Conservation (phyloP, 2,888 invertebrate genomes). For the Drosophila histrio region DNA sequence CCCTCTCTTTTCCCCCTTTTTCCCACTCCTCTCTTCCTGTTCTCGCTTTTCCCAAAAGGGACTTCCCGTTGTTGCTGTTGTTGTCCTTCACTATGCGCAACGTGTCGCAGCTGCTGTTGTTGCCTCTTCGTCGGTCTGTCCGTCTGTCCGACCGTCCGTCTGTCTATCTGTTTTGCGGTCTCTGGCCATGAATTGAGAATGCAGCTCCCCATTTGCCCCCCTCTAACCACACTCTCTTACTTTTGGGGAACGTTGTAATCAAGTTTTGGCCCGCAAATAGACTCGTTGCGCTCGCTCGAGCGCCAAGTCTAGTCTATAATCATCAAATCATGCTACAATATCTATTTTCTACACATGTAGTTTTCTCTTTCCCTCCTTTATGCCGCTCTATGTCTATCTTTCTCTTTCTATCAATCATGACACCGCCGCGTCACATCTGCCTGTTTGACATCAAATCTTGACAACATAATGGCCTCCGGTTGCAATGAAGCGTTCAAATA, state of each 20-base stretch:
- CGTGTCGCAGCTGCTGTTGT: constrained; percentile 55
- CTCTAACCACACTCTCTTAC: not conserved
- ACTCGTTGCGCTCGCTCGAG: constrained; percentile 71
- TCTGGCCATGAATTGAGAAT: constrained; percentile 65
- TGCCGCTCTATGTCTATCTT: too few relatives aligned
- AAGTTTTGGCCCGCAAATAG: constrained; percentile 75
- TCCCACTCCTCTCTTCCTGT: not conserved
- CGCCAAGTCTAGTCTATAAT: constrained; percentile 79
- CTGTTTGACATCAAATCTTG: constrained; percentile 71
- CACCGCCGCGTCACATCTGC: constrained; percentile 47
- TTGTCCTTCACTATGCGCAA: constrained; percentile 51
- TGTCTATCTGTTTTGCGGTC: constrained; percentile 49
- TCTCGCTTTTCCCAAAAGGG: not conserved
- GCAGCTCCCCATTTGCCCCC: constrained; percentile 26
- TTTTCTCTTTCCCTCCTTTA: not conserved
- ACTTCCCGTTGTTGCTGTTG: not conserved
- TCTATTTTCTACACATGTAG: constrained; percentile 37
- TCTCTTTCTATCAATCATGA: constrained; percentile 54
- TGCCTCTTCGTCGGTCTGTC: constrained; percentile 13
- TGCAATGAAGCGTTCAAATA: constrained; percentile 30
- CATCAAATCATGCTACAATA: constrained; percentile 68
- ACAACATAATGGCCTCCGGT: constrained; percentile 63
- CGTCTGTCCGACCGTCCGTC: constrained; percentile 6
- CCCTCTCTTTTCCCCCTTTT: not conserved
- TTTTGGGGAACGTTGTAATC: constrained; percentile 47